phyloP scores from a whole-genome alignment of 2,113 vertebrate genomes.

The Nicator chloris region DNA sequence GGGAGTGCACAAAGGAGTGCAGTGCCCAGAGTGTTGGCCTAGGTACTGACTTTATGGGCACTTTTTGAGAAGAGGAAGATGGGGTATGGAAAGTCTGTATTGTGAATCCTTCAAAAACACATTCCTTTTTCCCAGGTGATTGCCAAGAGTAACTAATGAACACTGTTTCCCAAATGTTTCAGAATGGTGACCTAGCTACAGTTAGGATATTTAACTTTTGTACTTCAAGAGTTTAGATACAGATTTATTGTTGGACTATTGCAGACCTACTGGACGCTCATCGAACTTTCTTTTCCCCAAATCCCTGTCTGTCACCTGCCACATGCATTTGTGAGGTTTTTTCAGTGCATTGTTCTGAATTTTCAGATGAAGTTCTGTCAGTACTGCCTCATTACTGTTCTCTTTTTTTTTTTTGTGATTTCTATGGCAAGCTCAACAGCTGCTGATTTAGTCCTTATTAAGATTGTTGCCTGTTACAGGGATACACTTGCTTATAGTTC shows the following conservation, averaged over 20 bases:
- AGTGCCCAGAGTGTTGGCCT: neutral
- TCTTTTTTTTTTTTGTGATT: neutral
- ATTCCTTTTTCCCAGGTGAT: neutral
- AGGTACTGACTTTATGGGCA: neutral
- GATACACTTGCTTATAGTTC: neutral
- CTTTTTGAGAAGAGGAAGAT: neutral
- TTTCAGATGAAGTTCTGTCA: neutral
- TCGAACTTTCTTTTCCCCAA: neutral
- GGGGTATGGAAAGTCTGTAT: neutral
- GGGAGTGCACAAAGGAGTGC: neutral
- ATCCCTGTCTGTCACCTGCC: neutral
- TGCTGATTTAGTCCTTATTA: neutral
- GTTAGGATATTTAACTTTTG: neutral
- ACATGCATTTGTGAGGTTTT: neutral
- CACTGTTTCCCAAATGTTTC: conserved; percentile 5
- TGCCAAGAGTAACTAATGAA: conserved; percentile 14
- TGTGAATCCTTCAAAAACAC: neutral
- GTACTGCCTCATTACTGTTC: neutral
- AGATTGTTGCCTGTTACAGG: neutral
- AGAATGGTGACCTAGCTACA: neutral
- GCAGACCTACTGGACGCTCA: neutral
- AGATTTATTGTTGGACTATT: neutral
- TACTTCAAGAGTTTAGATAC: neutral
- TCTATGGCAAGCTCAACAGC: neutral
- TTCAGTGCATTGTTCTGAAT: neutral